These are phyloP conservation scores for Catamblyrhynchus diadema DNA, from an alignment of 2,797 vertebrate genomes.

Conservation along the genomic window DNA sequence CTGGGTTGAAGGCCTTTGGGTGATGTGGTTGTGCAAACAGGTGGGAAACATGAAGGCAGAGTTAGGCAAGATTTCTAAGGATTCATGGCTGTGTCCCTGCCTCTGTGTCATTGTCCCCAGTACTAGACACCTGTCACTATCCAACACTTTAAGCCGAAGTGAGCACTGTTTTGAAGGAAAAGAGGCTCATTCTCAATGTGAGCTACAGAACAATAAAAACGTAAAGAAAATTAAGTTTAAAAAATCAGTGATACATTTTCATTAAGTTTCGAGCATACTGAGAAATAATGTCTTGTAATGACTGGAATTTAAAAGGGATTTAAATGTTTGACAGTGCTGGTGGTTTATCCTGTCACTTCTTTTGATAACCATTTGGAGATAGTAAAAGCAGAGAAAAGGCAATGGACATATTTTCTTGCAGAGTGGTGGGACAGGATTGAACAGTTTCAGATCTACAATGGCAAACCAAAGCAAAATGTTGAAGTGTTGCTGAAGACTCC, in stretches of 20 bases:
- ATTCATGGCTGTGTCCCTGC: neutral
- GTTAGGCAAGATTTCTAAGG: neutral
- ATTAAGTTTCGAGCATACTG: conserved; percentile 8
- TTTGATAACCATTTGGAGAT: neutral
- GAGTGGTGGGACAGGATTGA: neutral
- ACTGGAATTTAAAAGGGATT: conserved; percentile 10
- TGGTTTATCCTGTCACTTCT: conserved; percentile 5
- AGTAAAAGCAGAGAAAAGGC: neutral
- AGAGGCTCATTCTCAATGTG: neutral
- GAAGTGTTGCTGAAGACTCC: neutral
- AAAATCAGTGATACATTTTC: conserved; percentile 10
- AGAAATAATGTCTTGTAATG: conserved; percentile 12
- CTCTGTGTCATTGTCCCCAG: neutral
- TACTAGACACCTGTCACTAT: neutral
- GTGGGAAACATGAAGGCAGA: neutral
- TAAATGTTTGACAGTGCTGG: neutral
- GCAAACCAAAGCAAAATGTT: neutral
- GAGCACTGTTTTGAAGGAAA: neutral
- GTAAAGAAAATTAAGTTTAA: conserved; percentile 6
- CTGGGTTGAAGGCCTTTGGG: neutral
- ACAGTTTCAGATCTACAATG: neutral
- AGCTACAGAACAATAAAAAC: neutral
- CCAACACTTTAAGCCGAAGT: neutral
- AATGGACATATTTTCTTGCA: neutral
- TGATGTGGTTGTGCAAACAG: neutral